phyloP scores from a whole-genome alignment of 1,140 invertebrate species.

The Drosophila asahinai region DNA sequence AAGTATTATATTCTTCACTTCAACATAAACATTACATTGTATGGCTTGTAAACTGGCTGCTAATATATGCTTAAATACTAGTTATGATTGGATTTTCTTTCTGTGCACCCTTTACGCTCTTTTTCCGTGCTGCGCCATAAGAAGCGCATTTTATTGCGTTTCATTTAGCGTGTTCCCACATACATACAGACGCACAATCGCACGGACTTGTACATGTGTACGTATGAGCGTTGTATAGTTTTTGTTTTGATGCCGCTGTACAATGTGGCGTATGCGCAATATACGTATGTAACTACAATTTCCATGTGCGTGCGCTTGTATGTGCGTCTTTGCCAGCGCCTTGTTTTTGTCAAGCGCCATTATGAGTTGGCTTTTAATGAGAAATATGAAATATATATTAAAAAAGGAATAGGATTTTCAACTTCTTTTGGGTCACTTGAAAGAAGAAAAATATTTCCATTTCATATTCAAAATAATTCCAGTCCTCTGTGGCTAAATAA shows the following conservation, averaged over 20 bases:
- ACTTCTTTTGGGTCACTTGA: constrained; percentile 17
- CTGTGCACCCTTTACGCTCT: constrained; percentile 33
- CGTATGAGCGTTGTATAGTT: constrained; percentile 38
- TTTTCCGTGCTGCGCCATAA: constrained; percentile 64
- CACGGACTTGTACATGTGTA: neutral
- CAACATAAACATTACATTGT: no score
- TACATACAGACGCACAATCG: constrained; percentile 22
- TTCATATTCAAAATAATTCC: neutral
- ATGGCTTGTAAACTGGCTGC: no score
- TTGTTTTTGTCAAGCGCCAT: constrained; percentile 54
- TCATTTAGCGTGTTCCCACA: constrained; percentile 58
- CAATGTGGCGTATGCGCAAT: constrained; percentile 61
- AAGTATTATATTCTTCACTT: neutral
- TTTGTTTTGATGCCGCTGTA: constrained; percentile 51
- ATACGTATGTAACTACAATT: constrained; percentile 34
- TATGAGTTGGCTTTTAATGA: constrained; percentile 52
- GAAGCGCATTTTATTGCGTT: constrained; percentile 74
- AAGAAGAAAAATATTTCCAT: neutral
- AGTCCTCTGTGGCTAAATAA: neutral
- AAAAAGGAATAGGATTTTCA: constrained; percentile 30
- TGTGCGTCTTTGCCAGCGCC: constrained; percentile 15
- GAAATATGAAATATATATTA: constrained; percentile 28
- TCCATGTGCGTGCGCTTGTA: constrained; percentile 34
- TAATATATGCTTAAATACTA: neutral
- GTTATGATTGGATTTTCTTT: neutral